Evolutionary conservation across 2,113 vertebrate species (phyloP).

Genomic region (Corydoras maculifer): DNA sequence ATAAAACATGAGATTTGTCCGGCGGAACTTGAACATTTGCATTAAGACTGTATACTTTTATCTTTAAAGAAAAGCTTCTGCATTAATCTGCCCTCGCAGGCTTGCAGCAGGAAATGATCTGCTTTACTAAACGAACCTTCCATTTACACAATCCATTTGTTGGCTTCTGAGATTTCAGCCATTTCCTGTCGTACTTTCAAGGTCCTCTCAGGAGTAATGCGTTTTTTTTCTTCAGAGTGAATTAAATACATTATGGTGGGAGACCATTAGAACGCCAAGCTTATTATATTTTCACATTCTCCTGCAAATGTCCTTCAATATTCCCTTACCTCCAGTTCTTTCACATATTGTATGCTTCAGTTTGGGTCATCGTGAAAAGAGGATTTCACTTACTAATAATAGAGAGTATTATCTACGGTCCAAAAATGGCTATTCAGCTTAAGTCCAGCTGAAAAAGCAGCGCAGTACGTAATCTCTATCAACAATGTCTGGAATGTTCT

Average conservation of each 20-base stretch:
- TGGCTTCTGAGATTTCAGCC: background rate
- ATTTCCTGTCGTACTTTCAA: background rate
- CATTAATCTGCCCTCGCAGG: background rate
- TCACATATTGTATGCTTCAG: background rate
- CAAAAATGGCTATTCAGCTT: no score
- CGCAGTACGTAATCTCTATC: no score
- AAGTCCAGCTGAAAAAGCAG: no score
- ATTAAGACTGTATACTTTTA: no score
- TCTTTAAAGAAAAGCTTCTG: no score
- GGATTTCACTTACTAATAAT: no score
- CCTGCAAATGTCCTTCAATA: background rate
- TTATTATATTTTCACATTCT: background rate
- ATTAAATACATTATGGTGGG: background rate
- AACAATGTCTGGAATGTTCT: no score
- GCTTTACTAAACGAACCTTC: background rate
- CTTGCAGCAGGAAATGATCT: background rate
- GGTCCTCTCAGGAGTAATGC: background rate
- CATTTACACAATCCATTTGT: background rate
- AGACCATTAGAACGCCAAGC: background rate
- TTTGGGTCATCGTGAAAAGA: background rate
- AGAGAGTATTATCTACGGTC: no score
- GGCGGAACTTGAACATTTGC: no score
- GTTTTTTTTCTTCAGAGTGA: background rate
- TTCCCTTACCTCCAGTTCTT: background rate
- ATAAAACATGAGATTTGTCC: no score